phyloP scores from a whole-genome alignment of 2,888 invertebrate genomes.

The Agrochola litura region DNA sequence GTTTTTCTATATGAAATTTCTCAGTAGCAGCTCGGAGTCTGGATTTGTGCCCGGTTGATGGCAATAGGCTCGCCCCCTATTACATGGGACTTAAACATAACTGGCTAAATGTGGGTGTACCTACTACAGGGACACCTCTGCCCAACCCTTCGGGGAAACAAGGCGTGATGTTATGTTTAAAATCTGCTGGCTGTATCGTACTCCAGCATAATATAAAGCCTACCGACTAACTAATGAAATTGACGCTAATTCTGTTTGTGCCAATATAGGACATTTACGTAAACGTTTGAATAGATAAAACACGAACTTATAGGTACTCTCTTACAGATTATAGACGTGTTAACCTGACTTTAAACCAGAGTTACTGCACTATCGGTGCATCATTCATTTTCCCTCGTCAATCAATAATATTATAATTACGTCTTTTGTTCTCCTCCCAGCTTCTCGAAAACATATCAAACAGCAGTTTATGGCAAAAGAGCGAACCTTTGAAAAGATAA shows the following conservation, averaged over 20 bases:
- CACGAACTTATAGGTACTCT: not conserved
- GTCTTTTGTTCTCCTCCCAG: conserved; percentile 4
- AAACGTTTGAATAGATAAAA: not conserved
- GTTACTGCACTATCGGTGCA: not conserved
- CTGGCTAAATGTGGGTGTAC: too few species aligned
- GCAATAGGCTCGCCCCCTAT: too few species aligned
- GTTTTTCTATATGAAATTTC: too few species aligned
- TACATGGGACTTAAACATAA: too few species aligned
- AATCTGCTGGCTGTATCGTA: not conserved
- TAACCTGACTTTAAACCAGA: not conserved
- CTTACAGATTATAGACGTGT: not conserved
- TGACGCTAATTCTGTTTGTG: not conserved
- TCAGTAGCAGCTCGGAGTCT: too few species aligned
- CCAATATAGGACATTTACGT: not conserved
- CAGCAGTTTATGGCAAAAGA: not conserved
- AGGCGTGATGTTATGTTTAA: too few species aligned
- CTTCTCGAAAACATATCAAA: not conserved
- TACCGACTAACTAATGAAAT: not conserved
- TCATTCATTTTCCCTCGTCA: conserved; percentile 7
- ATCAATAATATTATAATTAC: conserved; percentile 7
- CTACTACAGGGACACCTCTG: too few species aligned
- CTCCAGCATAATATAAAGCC: not conserved
- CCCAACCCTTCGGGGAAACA: too few species aligned
- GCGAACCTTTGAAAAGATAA: not conserved
- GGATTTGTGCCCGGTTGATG: too few species aligned